These are phyloP conservation scores for Myxocyprinus asiaticus DNA, from an alignment of 2,113 vertebrate genomes.

Conservation along the genomic window DNA sequence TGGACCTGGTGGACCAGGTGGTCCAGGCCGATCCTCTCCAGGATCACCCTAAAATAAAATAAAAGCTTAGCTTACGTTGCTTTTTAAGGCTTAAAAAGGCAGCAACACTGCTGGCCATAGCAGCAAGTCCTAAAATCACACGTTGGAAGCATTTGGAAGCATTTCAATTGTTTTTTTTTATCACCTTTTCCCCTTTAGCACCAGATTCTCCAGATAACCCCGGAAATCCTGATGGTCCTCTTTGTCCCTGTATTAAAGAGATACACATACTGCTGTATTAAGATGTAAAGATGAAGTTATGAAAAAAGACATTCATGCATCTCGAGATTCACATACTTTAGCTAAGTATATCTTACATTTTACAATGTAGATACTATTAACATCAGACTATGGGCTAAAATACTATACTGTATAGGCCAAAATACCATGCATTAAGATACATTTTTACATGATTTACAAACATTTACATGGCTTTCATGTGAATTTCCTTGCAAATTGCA, in stretches of 20 bases:
- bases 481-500: too few relatives aligned
- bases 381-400: too few relatives aligned
- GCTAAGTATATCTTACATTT: too few relatives aligned
- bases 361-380: too few relatives aligned
- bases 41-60: slow-evolving; percentile 70
- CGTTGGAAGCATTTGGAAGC: not conserved
- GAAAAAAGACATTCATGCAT: too few relatives aligned
- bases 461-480: too few relatives aligned
- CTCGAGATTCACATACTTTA: too few relatives aligned
- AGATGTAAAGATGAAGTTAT: not conserved
- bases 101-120: not conserved
- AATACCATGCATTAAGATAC: too few relatives aligned
- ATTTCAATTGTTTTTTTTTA: not conserved
- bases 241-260: slow-evolving; percentile 70
- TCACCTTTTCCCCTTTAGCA: slow-evolving; percentile 81
- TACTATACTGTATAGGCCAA: too few relatives aligned
- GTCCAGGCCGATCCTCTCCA: slow-evolving; percentile 73
- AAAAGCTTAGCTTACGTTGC: not conserved
- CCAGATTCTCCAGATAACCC: slow-evolving; percentile 74
- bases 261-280: not conserved
- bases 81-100: not conserved
- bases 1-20: slow-evolving; percentile 73
- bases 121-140: not conserved
- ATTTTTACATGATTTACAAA: too few relatives aligned
- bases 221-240: slow-evolving; percentile 64